These are phyloP conservation scores for Smittia sp. DNA, from an alignment of 2,888 invertebrate species.

Conservation along the genomic window DNA sequence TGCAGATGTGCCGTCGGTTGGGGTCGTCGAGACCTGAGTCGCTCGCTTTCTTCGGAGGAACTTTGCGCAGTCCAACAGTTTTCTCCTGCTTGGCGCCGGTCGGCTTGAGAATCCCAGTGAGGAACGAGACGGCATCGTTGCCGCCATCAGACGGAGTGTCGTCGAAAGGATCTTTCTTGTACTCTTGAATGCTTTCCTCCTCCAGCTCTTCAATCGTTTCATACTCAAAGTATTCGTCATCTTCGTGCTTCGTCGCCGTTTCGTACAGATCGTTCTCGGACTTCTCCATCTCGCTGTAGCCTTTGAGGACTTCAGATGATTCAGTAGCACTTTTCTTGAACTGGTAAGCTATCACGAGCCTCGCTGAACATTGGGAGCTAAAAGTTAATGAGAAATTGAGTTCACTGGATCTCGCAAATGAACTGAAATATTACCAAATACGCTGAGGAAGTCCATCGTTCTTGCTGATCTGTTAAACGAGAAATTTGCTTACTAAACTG, in stretches of 20 bases:
- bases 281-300: slow-evolving; percentile 26
- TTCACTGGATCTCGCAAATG: not conserved
- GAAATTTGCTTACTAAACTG: not conserved
- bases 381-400: not conserved
- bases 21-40: slow-evolving; percentile 9
- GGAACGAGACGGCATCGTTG: slow-evolving; percentile 34
- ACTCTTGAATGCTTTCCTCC: slow-evolving; percentile 10
- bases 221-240: slow-evolving; percentile 20
- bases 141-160: not conserved
- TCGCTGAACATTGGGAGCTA: slow-evolving; percentile 25
- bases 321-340: slow-evolving; percentile 6
- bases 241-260: slow-evolving; percentile 1
- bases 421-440: not conserved
- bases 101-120: slow-evolving; percentile 19
- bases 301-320: slow-evolving; percentile 11
- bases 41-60: not conserved
- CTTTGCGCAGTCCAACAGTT: slow-evolving; percentile 11
- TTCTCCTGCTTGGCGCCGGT: not conserved
- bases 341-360: not conserved
- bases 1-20: slow-evolving; percentile 43
- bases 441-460: slow-evolving; percentile 29
- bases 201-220: slow-evolving; percentile 25
- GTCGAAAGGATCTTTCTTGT: not conserved
- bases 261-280: slow-evolving; percentile 36
- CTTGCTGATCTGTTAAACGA: not conserved